Percentiles rank a stretch among this genome's conserved stretches.
phyloP scores from a whole-genome alignment of 2,113 vertebrate genomes.

The Isichthys henryi region DNA sequence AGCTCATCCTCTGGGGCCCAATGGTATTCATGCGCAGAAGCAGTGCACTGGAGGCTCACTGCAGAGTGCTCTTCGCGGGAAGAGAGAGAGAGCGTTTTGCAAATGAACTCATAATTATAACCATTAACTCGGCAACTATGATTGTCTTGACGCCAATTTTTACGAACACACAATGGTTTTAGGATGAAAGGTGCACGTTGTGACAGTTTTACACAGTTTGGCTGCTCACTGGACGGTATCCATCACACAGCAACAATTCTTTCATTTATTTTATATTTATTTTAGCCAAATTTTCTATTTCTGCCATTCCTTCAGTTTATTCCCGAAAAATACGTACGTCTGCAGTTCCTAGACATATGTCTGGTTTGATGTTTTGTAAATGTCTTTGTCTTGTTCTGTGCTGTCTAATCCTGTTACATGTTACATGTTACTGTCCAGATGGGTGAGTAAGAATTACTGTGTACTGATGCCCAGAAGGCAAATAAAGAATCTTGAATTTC shows the following conservation, averaged over 20 bases:
- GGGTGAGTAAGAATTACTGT: background rate
- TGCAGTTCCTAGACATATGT: background rate
- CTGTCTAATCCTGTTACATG: background rate
- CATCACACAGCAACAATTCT: background rate
- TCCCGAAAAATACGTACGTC: background rate
- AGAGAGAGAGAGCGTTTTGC: background rate
- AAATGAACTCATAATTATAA: background rate
- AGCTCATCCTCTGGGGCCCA: background rate
- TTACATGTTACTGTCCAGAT: background rate
- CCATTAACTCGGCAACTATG: background rate
- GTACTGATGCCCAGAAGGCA: background rate
- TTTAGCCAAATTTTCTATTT: background rate
- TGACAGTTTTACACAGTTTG: background rate
- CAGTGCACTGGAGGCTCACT: background rate
- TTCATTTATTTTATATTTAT: background rate
- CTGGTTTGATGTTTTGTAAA: background rate
- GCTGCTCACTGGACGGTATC: background rate
- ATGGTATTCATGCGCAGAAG: background rate
- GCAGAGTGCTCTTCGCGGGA: background rate
- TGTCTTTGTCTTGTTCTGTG: background rate
- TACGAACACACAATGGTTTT: background rate
- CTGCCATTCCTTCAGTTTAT: background rate
- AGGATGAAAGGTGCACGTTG: background rate
- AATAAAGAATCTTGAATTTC: background rate
- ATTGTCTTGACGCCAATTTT: background rate